These are phyloP conservation scores for Bergia puertoricense DNA, from an alignment of 92 coral and sea anemone species.

Conservation along the genomic window DNA sequence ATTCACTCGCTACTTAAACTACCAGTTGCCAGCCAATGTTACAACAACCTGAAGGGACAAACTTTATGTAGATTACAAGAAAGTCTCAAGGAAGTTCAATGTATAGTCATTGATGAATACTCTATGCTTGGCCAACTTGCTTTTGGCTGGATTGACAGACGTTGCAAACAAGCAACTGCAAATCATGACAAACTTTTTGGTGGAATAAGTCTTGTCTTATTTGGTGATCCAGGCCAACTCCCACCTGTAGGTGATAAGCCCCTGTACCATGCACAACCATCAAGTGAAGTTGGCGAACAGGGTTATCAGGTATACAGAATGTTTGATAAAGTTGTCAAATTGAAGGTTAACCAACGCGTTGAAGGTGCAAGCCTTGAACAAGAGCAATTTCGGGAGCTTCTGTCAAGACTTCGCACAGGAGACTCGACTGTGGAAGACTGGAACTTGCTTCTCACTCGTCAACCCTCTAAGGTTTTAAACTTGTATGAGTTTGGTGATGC, in stretches of 20 bases:
- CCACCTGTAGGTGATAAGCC: conserved; percentile 22
- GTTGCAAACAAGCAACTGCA: too few species aligned
- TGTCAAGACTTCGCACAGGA: conserved; percentile 23
- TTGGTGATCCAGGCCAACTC: not conserved
- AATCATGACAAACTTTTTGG: too few species aligned
- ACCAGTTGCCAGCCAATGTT: too few species aligned
- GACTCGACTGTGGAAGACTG: conserved; percentile 48
- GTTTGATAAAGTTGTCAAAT: too few species aligned
- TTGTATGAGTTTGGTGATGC: conserved; percentile 12
- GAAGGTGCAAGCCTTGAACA: conserved; percentile 2
- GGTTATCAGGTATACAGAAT: not conserved
- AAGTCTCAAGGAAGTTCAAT: not conserved
- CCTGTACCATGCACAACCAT: conserved; percentile 13
- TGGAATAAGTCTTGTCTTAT: not conserved
- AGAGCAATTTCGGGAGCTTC: conserved; percentile 18
- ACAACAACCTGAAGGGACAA: too few species aligned
- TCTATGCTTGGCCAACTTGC: too few species aligned
- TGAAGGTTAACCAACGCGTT: too few species aligned
- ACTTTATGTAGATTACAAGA: not conserved
- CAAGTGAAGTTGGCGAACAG: conserved; percentile 23
- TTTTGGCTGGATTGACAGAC: too few species aligned
- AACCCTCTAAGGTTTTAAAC: conserved; percentile 44
- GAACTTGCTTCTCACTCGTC: conserved; percentile 58
- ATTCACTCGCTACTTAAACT: not conserved
- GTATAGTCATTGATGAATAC: too few species aligned